These are phyloP conservation scores for Helicoverpa armigera DNA, from an alignment of 1,140 invertebrate species.

Conservation along the genomic window DNA sequence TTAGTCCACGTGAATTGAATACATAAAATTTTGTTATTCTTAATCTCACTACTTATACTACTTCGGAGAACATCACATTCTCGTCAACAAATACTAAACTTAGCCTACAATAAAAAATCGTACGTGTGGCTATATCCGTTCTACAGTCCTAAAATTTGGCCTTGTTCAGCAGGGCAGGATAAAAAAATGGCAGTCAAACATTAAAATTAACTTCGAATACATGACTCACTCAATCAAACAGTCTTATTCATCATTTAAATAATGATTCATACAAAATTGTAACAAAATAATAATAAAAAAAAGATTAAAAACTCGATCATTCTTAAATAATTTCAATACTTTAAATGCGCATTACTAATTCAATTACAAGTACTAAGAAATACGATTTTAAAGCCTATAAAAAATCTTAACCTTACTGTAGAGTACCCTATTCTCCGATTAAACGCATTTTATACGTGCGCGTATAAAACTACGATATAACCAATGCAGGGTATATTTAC, in stretches of 20 bases:
- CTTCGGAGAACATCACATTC: conserved; percentile 48
- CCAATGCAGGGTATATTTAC: conserved; percentile 71
- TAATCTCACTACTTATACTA: conserved; percentile 49
- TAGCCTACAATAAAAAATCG: conserved; percentile 50
- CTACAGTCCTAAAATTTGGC: conserved; percentile 45
- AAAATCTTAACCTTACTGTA: conserved; percentile 67
- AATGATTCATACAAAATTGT: conserved; percentile 59
- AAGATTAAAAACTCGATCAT: conserved; percentile 30
- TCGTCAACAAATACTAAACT: conserved; percentile 54
- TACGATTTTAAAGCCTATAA: conserved; percentile 80
- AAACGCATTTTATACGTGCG: conserved; percentile 75
- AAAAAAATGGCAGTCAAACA: conserved; percentile 78
- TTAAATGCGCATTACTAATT: conserved; percentile 74
- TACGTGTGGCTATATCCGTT: conserved; percentile 44
- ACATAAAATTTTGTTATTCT: conserved; percentile 51
- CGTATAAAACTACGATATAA: conserved; percentile 77
- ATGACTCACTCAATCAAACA: conserved; percentile 73
- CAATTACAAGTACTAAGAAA: conserved; percentile 66
- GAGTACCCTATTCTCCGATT: conserved; percentile 83
- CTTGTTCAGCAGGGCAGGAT: conserved; percentile 42
- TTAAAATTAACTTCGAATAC: conserved; percentile 69
- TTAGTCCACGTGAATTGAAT: conserved; percentile 41
- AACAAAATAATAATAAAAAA: conserved; percentile 62
- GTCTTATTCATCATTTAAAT: conserved; percentile 80
- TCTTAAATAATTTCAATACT: conserved; percentile 57